phyloP scores from a whole-genome alignment of 2,113 vertebrate genomes.

The Amia ocellicauda region DNA sequence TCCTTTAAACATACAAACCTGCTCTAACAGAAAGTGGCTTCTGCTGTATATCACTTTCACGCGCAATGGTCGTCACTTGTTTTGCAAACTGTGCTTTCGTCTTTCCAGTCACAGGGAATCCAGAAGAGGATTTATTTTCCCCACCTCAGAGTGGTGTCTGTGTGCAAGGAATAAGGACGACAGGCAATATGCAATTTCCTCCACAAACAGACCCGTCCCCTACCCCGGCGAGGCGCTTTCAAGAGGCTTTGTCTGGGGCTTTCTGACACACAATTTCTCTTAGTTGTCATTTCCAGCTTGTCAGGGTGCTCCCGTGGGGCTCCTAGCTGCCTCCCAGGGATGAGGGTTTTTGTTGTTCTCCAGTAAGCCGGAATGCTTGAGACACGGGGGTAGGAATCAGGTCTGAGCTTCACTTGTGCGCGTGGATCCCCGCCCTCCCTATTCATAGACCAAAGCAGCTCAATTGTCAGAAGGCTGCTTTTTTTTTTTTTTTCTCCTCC shows the following conservation, averaged over 20 bases:
- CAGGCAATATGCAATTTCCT: slow-evolving; percentile 1
- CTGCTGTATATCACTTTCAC: too few species aligned
- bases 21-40: too few species aligned
- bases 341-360: slow-evolving; percentile 4
- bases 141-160: not conserved
- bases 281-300: slow-evolving; percentile 40
- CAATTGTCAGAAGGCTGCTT: slow-evolving; percentile 2
- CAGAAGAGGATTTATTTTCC: not conserved
- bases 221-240: too few species aligned
- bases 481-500: not conserved
- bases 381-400: slow-evolving; percentile 22
- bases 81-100: too few species aligned
- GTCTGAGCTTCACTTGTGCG: slow-evolving; percentile 22
- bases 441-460: slow-evolving; percentile 15
- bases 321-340: slow-evolving; percentile 20
- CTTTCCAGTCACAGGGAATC: not conserved
- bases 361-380: slow-evolving; percentile 26
- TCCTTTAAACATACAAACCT: too few species aligned
- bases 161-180: not conserved
- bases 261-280: slow-evolving; percentile 43
- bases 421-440: slow-evolving; percentile 21
- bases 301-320: slow-evolving; percentile 7
- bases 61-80: too few species aligned
- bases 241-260: slow-evolving; percentile 18
- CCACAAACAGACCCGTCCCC: not conserved